Evolutionary conservation across 1,140 invertebrate species (phyloP), one percentile per base, ranked within the genome.

Genomic region (Diorhabda carinulata): DNA sequence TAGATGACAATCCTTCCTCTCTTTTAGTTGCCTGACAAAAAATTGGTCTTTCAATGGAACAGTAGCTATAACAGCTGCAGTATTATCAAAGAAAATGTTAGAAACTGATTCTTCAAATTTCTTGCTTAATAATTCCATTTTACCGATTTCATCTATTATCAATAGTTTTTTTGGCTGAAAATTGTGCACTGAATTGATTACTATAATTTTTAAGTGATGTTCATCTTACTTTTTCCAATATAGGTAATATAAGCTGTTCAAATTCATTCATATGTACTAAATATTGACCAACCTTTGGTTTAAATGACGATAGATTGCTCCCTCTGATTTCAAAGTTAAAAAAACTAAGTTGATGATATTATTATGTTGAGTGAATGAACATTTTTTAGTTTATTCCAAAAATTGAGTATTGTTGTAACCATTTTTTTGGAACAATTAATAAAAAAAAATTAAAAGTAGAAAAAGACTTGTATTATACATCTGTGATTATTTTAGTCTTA

Each of bases 131-230:
- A 88, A 70, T 78, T 90, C 88, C 88, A 90, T 89, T 81, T 89
- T 89, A 10, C 88, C 88, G 67, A 90, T 87, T 79, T 90, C 88
- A 79, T 90, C 88, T 42, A 89, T 82, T 6, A 89, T 76, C 42
- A 87, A 66, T 60, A 85, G 61, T 57, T 79, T 72, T 77, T 81
- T 68, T 2, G 71, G 71, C 73, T 77, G 63, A 60, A 78, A 73
- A 68, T 68, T 72, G 25, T 68, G 61, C 61, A 2, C 6, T 2
- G 25, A 68, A 57, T 68, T 66, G 6, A 70, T 61, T 56, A 10
- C 3, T 61, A 69, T 3, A 6, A 45, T 9, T 60, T 45, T 8
- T 41, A 42, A 68, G 41, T 64, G 58, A 7, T 43, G n/a, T 45
- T 61, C 40, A n/a, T 43, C 66, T 73, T 66, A 70, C 69, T 58